phyloP scores from a whole-genome alignment of 2,888 invertebrate genomes.

The Prenolepis imparis region DNA sequence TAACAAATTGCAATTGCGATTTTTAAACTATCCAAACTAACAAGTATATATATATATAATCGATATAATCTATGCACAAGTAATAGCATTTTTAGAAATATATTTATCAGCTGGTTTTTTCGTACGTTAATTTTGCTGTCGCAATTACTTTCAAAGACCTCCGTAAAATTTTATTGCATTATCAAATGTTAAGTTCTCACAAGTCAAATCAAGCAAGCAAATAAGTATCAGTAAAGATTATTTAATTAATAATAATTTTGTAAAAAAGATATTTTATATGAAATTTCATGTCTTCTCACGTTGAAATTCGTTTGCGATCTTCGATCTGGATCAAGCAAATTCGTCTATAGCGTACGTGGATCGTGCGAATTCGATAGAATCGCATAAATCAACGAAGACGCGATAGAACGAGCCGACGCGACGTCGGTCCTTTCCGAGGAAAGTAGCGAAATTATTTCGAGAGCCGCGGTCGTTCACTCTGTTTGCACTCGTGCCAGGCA shows the following conservation, averaged over 20 bases:
- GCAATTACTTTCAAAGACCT: background rate
- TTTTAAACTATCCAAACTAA: background rate
- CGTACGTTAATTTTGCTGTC: background rate
- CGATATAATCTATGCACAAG: background rate
- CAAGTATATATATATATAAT: no score
- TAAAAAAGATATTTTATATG: background rate
- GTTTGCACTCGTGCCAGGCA: slow-evolving; percentile 69
- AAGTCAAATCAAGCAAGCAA: background rate
- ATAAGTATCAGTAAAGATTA: background rate
- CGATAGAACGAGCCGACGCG: slow-evolving; percentile 8
- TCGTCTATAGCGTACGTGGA: background rate
- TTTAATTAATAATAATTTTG: background rate
- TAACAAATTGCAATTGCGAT: background rate
- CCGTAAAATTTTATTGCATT: background rate
- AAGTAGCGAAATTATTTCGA: slow-evolving; percentile 65
- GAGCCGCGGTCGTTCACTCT: slow-evolving; percentile 69
- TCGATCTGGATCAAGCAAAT: background rate
- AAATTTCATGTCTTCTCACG: no score
- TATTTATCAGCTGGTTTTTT: background rate
- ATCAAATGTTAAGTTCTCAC: background rate
- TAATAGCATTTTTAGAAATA: background rate
- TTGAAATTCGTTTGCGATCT: no score
- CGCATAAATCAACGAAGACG: background rate
- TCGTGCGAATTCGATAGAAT: slow-evolving; percentile 12
- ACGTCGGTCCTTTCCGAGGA: slow-evolving; percentile 38